A percentile compares a stretch with the other conserved stretches of the same genome.
These are phyloP conservation scores for Cephus runcator DNA, from an alignment of 2,888 invertebrate species.

Conservation along the genomic window DNA sequence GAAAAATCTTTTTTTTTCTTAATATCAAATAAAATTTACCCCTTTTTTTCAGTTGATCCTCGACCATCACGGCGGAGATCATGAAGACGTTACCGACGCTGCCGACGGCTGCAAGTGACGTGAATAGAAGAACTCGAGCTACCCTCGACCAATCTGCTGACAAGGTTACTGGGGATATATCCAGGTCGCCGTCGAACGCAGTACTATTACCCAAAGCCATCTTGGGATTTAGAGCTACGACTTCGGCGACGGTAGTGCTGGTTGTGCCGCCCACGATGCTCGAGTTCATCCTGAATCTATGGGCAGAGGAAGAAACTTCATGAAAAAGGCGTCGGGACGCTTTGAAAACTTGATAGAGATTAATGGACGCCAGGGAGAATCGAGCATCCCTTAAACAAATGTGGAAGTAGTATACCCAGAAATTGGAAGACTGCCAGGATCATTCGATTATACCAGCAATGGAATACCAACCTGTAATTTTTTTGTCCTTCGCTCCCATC, in stretches of 20 bases:
- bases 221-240: slow-evolving; percentile 42
- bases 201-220: slow-evolving; percentile 44
- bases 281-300: slow-evolving; percentile 13
- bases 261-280: slow-evolving; percentile 13
- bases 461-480: not conserved
- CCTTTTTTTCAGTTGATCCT: slow-evolving; percentile 75
- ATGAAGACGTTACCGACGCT: slow-evolving; percentile 81
- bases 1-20: not conserved
- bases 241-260: slow-evolving; percentile 36
- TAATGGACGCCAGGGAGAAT: not conserved
- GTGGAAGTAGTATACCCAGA: not conserved
- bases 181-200: slow-evolving; percentile 50
- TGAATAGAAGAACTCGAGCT: slow-evolving; percentile 73
- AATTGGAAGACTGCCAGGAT: not conserved
- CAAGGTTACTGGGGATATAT: slow-evolving; percentile 74
- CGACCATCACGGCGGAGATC: slow-evolving; percentile 79
- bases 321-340: not conserved
- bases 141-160: slow-evolving; percentile 77
- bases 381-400: not conserved
- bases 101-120: slow-evolving; percentile 74
- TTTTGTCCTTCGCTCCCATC: not conserved
- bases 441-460: not conserved
- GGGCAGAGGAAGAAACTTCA: not conserved
- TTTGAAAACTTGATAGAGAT: not conserved
- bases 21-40: slow-evolving; percentile 63